Evolutionary conservation across 92 coral and sea anemone genomes (phyloP).

Genomic region (Palythoa grandis): DNA sequence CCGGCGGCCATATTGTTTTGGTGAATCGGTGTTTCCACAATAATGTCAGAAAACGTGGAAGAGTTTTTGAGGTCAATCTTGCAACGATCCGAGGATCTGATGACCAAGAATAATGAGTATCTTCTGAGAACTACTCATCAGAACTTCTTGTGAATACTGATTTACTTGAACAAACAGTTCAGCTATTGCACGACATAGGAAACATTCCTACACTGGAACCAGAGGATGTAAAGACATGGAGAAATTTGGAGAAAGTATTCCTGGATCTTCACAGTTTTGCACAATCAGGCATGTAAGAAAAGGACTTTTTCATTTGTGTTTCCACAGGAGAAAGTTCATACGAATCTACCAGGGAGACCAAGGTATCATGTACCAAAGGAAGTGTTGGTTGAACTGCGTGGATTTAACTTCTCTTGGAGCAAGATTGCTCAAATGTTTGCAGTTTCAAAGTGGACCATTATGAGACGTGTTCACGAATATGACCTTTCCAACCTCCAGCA

Average conservation of each 20-base stretch:
- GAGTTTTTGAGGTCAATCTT: conserved; percentile 45
- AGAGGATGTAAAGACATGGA: conserved; percentile 19
- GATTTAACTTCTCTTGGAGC: conserved; percentile 71
- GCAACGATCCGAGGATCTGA: conserved; percentile 26
- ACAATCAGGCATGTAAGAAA: conserved; percentile 13
- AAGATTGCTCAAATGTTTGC: conserved; percentile 71
- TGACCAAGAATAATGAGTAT: conserved; percentile 18
- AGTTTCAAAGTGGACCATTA: conserved; percentile 69
- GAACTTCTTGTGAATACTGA: conserved; percentile 16
- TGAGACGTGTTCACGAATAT: conserved; percentile 65
- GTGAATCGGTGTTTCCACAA: conserved; percentile 26
- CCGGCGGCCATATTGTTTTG: conserved; percentile 22
- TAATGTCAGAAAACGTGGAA: conserved; percentile 28
- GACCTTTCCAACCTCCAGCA: conserved; percentile 51
- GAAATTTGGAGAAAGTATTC: conserved; percentile 18
- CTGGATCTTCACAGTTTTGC: conserved; percentile 22
- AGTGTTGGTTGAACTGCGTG: conserved; percentile 68
- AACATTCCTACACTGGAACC: conserved; percentile 22
- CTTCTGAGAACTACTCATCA: conserved; percentile 19
- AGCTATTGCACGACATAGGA: conserved; percentile 25
- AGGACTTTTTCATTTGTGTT: conserved; percentile 20
- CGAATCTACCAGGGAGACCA: conserved; percentile 56
- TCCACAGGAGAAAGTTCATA: conserved; percentile 24
- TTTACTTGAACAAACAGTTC: conserved; percentile 21
- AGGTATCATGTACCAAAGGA: conserved; percentile 64